Conservation (phyloP, 2,113 vertebrate species). For the Ammospiza nelsoni region DNA sequence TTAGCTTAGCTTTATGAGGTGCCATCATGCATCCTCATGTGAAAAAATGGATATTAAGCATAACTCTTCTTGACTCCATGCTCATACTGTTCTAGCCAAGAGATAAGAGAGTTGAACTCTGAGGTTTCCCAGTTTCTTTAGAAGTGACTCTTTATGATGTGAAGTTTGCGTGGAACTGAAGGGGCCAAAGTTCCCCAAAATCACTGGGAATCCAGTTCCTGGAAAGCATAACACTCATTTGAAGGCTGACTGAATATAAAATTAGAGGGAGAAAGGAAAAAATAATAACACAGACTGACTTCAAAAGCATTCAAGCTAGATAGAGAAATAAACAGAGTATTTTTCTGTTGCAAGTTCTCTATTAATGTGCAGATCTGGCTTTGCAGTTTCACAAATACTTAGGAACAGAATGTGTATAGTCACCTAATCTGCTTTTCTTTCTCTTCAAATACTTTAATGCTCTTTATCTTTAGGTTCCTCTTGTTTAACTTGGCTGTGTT, state of each 20-base stretch:
- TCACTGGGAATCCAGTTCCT: neutral
- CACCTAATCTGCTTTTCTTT: neutral
- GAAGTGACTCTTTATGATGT: neutral
- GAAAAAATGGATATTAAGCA: neutral
- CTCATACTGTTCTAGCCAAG: neutral
- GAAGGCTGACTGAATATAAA: neutral
- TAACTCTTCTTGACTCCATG: neutral
- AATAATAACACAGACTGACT: neutral
- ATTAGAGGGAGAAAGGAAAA: neutral
- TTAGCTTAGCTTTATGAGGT: neutral
- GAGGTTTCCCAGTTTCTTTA: neutral
- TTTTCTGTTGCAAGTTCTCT: neutral
- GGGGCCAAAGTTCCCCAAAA: neutral
- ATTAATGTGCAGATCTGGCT: neutral
- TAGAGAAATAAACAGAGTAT: neutral
- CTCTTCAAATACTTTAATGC: neutral
- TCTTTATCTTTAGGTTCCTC: conserved; percentile 2
- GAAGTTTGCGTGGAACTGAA: neutral
- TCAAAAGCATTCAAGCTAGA: conserved; percentile 3
- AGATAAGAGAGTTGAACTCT: neutral
- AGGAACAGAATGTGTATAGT: neutral
- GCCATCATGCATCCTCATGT: neutral
- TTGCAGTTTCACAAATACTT: neutral
- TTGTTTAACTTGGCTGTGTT: neutral
- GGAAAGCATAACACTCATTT: conserved; percentile 6